Base-by-base conservation (phyloP, 2,113 vertebrate genomes). In the Mus musculus region DNA sequence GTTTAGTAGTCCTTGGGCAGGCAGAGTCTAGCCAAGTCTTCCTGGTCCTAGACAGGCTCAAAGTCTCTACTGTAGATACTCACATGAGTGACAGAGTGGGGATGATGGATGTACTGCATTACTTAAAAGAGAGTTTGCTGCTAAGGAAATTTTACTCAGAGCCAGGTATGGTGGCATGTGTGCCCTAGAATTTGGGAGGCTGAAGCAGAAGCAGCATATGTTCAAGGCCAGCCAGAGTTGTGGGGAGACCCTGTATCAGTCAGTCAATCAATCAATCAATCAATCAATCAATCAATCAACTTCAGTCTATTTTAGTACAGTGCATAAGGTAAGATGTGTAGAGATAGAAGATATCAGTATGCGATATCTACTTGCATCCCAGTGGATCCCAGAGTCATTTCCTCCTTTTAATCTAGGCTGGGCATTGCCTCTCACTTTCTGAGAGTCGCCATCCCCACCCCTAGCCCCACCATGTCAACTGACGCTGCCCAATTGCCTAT, bases 401-500 rank as follows among this genome's bases (percentile, higher is more conserved):
- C 65, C 24, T 59, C 52, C 52, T 76, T 82, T 77, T 52, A 39
- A 88, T 90, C 80, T 20, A 85, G 59, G 17, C 65, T 77, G 36
- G 94, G 71, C 7, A n/a, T 80, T n/a, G 89, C 39, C 59, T 65
- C 24, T 65, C 16, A 28, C n/a, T 73, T 80, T 24, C 69, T 30
- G 49, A 20, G 69, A 54, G 59, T 49, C 46, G 33, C 71, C 75
- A 39, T 4, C 4, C 39, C 59, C 22, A 20, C 26, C 8, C 67
- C 30, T 69, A 16, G 14, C 39, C 49, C 61, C 36, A 56, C 59
- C 1, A 0, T 5, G 4, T 81, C 94, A 76, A 93, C 90, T 89
- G 93, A 95, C 49, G 63, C 56, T 52, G 91, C 33, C 88, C 39
- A 61, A 85, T 95, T 61, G 87, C 49, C 88, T 49, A 46, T 95